Evolutionary conservation across 1,140 invertebrate species (phyloP).

Genomic region (Conus betulinus): DNA sequence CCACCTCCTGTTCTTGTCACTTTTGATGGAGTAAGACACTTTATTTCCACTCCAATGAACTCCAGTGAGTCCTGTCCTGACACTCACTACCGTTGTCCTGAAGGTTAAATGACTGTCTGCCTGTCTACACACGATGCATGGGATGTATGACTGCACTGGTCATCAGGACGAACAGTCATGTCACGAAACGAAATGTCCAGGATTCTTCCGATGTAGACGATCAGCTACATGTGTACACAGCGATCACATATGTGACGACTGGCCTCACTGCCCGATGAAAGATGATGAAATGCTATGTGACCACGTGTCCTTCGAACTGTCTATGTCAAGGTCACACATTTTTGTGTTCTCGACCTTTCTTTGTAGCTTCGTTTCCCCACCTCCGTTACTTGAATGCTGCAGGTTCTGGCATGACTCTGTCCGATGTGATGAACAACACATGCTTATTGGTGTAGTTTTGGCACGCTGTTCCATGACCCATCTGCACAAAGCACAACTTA

Average conservation of each 20-base stretch:
- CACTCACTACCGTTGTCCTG: conserved; percentile 18
- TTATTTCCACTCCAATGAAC: not conserved
- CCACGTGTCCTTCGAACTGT: conserved; percentile 45
- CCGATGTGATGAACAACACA: not conserved
- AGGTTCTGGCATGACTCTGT: too few species aligned
- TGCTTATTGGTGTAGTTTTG: not conserved
- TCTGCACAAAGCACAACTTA: not conserved
- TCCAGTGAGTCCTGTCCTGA: conserved; percentile 9
- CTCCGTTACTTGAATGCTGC: too few species aligned
- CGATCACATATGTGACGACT: conserved; percentile 20
- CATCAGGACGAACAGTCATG: not conserved
- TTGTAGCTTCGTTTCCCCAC: not conserved
- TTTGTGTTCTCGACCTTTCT: not conserved
- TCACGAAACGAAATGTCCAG: conserved; percentile 30
- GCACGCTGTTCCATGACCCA: not conserved
- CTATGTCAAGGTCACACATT: conserved; percentile 20
- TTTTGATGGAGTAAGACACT: not conserved
- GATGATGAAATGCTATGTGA: conserved; percentile 41
- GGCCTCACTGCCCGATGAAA: conserved; percentile 33
- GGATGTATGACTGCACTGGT: conserved; percentile 22
- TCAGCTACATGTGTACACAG: conserved; percentile 26
- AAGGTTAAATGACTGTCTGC: not conserved
- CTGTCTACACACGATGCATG: conserved; percentile 17
- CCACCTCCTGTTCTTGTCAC: not conserved
- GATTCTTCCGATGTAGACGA: conserved; percentile 5